These are phyloP conservation scores for Drosophila melanocephala DNA, from an alignment of 2,888 invertebrate species.

Conservation along the genomic window DNA sequence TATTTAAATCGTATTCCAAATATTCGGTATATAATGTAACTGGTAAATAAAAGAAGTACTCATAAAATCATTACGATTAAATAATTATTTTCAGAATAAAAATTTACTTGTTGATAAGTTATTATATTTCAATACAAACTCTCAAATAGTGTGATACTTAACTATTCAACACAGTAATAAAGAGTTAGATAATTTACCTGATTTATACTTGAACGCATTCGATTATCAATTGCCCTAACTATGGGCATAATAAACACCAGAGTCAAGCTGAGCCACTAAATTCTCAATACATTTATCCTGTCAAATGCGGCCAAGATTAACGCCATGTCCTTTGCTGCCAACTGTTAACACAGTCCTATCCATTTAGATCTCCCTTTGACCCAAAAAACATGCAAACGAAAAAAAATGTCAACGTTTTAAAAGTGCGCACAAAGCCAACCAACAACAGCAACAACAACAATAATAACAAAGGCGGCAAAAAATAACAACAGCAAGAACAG, in stretches of 20 bases:
- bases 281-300: conserved; percentile 30
- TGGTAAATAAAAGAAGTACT: background rate
- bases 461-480: conserved; percentile 1
- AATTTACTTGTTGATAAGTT: background rate
- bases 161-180: background rate
- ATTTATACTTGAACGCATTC: conserved; percentile 16
- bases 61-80: background rate
- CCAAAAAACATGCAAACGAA: conserved; percentile 19
- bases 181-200: conserved; percentile 15
- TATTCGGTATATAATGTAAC: background rate
- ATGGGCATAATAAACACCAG: conserved; percentile 10
- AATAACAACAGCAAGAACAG: conserved; percentile 13
- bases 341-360: conserved; percentile 37
- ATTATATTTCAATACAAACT: background rate
- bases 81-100: background rate
- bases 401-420: conserved; percentile 57
- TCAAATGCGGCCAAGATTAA: conserved; percentile 28
- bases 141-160: background rate
- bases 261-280: conserved; percentile 16
- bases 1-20: background rate
- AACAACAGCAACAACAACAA: conserved; percentile 20
- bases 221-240: conserved; percentile 12
- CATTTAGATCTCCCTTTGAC: conserved; percentile 25
- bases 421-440: conserved; percentile 46
- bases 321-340: conserved; percentile 35